Base-by-base conservation (phyloP, 1,140 invertebrate genomes). In the Heliconius congener region DNA sequence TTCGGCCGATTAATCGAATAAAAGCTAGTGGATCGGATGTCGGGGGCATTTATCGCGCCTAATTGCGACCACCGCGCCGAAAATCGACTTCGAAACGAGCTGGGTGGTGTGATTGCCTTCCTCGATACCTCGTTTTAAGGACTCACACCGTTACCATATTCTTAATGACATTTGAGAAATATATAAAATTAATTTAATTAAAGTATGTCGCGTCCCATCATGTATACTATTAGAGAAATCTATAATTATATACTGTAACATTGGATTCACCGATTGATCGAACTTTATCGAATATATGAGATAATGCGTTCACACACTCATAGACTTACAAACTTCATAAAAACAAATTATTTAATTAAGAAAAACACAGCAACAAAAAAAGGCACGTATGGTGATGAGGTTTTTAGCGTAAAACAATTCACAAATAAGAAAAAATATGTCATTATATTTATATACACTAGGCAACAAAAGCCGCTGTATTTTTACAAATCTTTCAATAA, bases 51-150 rank as follows among this genome's bases (percentile, higher is more conserved):
- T 93, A 93, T 93, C 90, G 88, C 83, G 84, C 88, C 91, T 94
- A 94, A 94, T 94, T 94, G 88, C 90, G 89, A 91, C 90, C 90
- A 91, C 89, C 88, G 86, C 88, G 86, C 85, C 90, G 87, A 91
- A 91, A 85, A 87, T 87, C 85, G 84, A 84, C 77, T 86, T 73
- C 78, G 74, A 84, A 87, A 83, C 90, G 85, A 85, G 84, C 79
- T 90, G 90, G 90, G 90, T 89, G 90, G 90, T 86, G 86, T 87
- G 88, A 91, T 91, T 83, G 79, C 78, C 78, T 74, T 70, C 74
- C 55, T 84, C 79, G 86, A 88, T 88, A 88, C 83, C 83, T 81
- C 79, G 75, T 78, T 81, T 73, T 74, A 60, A 73, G 74, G 50
- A 76, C 19, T 73, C 73, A 79, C 42, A 9, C 55, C 39, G 18